These are phyloP conservation scores for Ictalurus punctatus DNA, from an alignment of 2,113 vertebrate genomes.

Conservation along the genomic window DNA sequence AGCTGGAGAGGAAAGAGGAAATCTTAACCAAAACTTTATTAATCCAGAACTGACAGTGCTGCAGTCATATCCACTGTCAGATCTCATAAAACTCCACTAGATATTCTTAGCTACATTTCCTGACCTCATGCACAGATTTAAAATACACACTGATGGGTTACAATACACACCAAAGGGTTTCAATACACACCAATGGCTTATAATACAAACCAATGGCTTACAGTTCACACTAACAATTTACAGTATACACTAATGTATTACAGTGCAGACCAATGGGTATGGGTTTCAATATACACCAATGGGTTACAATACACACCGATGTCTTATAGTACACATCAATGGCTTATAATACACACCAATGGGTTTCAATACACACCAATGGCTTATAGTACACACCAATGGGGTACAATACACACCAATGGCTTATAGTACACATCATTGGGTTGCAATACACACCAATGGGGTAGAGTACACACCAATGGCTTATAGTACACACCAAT, in stretches of 20 bases:
- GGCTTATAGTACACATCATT: too few species aligned
- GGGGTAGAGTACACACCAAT: not conserved
- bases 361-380: not conserved
- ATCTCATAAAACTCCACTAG: slow-evolving; percentile 15
- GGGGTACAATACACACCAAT: not conserved
- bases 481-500: not conserved
- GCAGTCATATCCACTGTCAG: slow-evolving; percentile 6
- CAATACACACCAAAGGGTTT: not conserved
- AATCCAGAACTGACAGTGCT: slow-evolving; percentile 30
- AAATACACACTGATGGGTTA: not conserved
- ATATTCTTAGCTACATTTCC: not conserved
- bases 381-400: not conserved
- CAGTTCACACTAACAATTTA: not conserved
- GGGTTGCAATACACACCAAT: not conserved
- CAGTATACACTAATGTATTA: not conserved
- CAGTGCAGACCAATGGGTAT: not conserved
- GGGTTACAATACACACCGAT: not conserved
- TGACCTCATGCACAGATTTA: not conserved
- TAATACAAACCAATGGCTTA: not conserved
- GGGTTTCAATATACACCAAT: not conserved
- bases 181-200: not conserved
- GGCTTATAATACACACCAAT: not conserved
- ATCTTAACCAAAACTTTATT: slow-evolving; percentile 38
- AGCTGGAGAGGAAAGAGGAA: not conserved
- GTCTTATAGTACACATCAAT: not conserved